Base-by-base conservation (phyloP, 2,113 vertebrate species). In the Aptenodytes forsteri region DNA sequence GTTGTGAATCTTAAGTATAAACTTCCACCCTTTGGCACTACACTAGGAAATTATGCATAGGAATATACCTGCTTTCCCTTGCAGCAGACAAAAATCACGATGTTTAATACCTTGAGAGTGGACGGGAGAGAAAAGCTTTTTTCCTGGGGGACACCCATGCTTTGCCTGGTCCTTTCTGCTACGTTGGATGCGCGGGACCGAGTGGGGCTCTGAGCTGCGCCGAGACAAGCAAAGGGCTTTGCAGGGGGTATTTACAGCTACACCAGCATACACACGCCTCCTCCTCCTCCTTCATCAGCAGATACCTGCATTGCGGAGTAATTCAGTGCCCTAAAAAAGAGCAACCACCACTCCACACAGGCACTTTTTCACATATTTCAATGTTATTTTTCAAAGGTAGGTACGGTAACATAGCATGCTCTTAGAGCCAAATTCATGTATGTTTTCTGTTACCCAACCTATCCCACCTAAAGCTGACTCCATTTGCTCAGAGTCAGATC, bases 1-100 rank as follows among this genome's bases (percentile, higher is more conserved):
- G 96, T 95, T 96, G 97, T 93, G 97, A 94, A 92, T 93, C 96
- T 97, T 81, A 89, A 94, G 90, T 71, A 90, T 96, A 97, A 97
- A 96, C 92, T 97, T 97, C 95, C 95, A 97, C 82, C 80, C 71
- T 92, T 95, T 95, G 96, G 94, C 95, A 34, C 54, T 13, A 10
- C 65, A 66, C 73, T 83, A 97, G 97, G 95, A 87, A 97, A 90
- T 92, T 81, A 27, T 94, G 92, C 96, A 90, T 38, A 92, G 82
- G 90, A 94, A 90, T 94, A 92, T 97, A 96, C 97, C 96, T 94
- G 95, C 85, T 93, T 71, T 84, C 79, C 93, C 70, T 80, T 3
- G 9, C 73, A 85, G 61, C 66, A 67, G 81, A 55, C 84, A 46
- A 25, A 87, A 47, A 20, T 42, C 55, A 8, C 0, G 0, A 4